phyloP scores from a whole-genome alignment of 2,113 vertebrate species.

The Epinephelus lanceolatus region DNA sequence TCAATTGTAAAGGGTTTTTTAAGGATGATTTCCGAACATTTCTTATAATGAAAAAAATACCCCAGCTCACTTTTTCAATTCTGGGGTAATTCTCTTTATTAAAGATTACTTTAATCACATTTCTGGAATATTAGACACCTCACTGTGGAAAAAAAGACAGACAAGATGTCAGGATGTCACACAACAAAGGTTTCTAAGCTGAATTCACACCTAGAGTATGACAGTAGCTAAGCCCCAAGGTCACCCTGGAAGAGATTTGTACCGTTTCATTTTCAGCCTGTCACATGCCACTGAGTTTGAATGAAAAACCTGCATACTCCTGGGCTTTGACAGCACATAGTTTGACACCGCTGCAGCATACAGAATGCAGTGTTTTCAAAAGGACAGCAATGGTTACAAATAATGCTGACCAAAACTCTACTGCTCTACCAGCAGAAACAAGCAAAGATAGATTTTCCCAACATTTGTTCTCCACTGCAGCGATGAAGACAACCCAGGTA shows the following conservation, averaged over 20 bases:
- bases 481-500: background rate
- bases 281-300: conserved; percentile 68
- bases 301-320: conserved; percentile 53
- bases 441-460: background rate
- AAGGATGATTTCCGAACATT: background rate
- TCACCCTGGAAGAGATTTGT: conserved; percentile 65
- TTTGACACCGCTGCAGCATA: conserved; percentile 34
- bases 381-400: background rate
- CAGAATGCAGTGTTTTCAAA: conserved; percentile 27
- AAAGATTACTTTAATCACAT: conserved; percentile 28
- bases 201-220: conserved; percentile 18
- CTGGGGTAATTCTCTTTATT: background rate
- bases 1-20: background rate
- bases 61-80: conserved; percentile 6
- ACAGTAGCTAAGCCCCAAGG: conserved; percentile 55
- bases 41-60: background rate
- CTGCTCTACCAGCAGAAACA: background rate
- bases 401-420: background rate
- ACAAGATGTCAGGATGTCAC: conserved; percentile 28
- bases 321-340: conserved; percentile 32
- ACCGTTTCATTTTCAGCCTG: conserved; percentile 62
- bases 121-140: conserved; percentile 12
- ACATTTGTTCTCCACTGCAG: background rate
- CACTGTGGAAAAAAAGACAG: conserved; percentile 14
- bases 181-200: conserved; percentile 39